Evolutionary conservation across 35 echinoderm and acorn worm species (phyloP).

Genomic region (Amphiura filiformis): DNA sequence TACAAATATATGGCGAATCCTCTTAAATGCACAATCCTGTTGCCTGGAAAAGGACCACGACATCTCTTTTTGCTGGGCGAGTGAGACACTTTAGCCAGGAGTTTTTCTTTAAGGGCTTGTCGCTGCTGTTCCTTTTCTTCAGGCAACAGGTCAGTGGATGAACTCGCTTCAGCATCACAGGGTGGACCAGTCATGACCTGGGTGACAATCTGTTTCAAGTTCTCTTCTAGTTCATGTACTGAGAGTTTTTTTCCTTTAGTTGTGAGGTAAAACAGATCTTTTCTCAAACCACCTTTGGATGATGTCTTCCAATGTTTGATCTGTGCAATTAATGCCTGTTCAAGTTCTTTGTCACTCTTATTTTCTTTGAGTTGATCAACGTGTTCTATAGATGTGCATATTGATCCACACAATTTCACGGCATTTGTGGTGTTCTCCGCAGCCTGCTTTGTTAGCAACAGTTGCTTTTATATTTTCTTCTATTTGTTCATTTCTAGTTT

Average conservation of each 20-base stretch:
- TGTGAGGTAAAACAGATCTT: not conserved
- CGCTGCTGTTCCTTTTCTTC: constrained; percentile 18
- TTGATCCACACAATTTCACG: constrained; percentile 30
- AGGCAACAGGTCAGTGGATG: no score
- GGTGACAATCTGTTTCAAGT: not conserved
- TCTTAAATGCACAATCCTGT: constrained; percentile 7
- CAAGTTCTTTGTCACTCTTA: not conserved
- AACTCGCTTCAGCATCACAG: not conserved
- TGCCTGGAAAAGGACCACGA: constrained; percentile 23
- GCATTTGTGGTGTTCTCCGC: constrained; percentile 39
- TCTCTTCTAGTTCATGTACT: not conserved
- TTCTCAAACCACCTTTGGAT: not conserved
- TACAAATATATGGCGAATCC: constrained; percentile 21
- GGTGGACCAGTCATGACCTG: not conserved
- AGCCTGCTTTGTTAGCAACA: constrained; percentile 20
- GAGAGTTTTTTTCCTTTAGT: not conserved
- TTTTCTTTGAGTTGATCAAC: not conserved
- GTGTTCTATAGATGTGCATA: constrained; percentile 38
- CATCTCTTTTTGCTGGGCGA: constrained; percentile 12
- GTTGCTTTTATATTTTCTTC: constrained; percentile 34
- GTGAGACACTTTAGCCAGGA: not conserved
- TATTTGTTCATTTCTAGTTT: constrained; percentile 12
- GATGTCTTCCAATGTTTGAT: not conserved
- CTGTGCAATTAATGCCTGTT: not conserved
- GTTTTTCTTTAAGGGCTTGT: not conserved